These are phyloP conservation scores for Lasioglossum vierecki DNA, from an alignment of 2,888 invertebrate genomes.

Conservation along the genomic window DNA sequence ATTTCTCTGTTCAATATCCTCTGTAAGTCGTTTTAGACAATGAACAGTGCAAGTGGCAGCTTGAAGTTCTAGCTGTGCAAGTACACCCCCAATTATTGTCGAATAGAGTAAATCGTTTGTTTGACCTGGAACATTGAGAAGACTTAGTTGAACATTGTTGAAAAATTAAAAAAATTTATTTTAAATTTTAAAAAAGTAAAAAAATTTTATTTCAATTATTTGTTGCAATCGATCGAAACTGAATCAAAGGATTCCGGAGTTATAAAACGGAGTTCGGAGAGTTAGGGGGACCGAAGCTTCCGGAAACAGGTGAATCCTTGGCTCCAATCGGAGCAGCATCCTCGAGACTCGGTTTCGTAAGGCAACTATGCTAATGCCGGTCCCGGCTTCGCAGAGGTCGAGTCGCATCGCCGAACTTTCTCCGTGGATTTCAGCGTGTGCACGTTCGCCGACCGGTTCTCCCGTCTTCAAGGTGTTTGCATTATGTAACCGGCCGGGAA, in stretches of 20 bases:
- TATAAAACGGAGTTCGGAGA: background rate
- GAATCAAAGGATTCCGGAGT: background rate
- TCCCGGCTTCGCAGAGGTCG: conserved; percentile 61
- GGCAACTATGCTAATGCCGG: conserved; percentile 55
- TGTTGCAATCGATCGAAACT: too few species aligned
- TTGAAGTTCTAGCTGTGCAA: too few species aligned
- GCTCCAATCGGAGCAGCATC: background rate
- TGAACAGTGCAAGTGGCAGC: background rate
- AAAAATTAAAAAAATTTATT: too few species aligned
- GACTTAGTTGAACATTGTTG: too few species aligned
- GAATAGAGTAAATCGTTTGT: too few species aligned
- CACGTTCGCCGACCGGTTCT: conserved; percentile 43
- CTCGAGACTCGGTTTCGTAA: conserved; percentile 47
- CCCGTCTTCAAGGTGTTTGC: conserved; percentile 41
- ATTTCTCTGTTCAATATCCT: background rate
- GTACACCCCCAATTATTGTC: background rate
- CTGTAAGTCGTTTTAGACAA: background rate
- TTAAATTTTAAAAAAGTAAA: too few species aligned
- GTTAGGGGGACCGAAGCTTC: conserved; percentile 17
- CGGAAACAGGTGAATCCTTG: background rate
- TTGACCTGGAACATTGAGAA: too few species aligned
- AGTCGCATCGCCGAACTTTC: conserved; percentile 67
- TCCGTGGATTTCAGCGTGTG: conserved; percentile 41
- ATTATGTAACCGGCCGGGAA: conserved; percentile 40
- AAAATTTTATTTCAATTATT: too few species aligned